Evolutionary conservation across 2,113 vertebrate genomes (phyloP).

Genomic region (Semicossyphus pulcher): DNA sequence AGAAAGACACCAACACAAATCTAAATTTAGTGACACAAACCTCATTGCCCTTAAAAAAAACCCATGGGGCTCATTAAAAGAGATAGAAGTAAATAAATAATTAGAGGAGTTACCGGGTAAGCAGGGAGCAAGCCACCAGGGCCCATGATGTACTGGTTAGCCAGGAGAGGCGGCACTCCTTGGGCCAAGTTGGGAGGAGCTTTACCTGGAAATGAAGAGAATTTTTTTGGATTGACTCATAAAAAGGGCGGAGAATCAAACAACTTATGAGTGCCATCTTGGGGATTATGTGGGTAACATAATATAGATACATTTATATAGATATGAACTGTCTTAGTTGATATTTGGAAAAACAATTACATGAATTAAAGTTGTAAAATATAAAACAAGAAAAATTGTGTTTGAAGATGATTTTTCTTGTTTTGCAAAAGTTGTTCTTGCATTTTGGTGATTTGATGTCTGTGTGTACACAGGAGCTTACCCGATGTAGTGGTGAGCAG

Average conservation of each 20-base stretch:
- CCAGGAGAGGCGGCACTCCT: constrained; percentile 93
- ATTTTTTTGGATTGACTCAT: background rate
- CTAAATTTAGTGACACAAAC: background rate
- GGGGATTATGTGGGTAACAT: too few species aligned
- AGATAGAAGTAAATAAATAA: background rate
- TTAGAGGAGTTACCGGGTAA: constrained; percentile 89
- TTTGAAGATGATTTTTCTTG: too few species aligned
- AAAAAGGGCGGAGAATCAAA: background rate
- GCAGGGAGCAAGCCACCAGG: constrained; percentile 97
- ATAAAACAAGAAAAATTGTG: too few species aligned
- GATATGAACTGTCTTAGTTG: too few species aligned
- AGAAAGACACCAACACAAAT: background rate
- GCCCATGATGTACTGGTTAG: constrained; percentile 98
- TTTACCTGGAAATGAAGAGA: constrained; percentile 85
- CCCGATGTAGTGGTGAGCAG: constrained; percentile 88
- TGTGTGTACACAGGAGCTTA: constrained; percentile 47
- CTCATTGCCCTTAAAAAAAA: background rate
- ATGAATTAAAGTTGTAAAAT: too few species aligned
- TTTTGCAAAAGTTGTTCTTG: too few species aligned
- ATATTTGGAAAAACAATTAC: too few species aligned
- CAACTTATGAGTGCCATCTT: too few species aligned
- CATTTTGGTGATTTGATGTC: too few species aligned
- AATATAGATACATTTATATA: too few species aligned
- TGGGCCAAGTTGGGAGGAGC: constrained; percentile 94
- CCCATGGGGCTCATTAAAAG: background rate